Evolutionary conservation across 2,888 invertebrate genomes (phyloP), one percentile per base, ranked within the genome.

Genomic region (Clistopyga incitator): DNA sequence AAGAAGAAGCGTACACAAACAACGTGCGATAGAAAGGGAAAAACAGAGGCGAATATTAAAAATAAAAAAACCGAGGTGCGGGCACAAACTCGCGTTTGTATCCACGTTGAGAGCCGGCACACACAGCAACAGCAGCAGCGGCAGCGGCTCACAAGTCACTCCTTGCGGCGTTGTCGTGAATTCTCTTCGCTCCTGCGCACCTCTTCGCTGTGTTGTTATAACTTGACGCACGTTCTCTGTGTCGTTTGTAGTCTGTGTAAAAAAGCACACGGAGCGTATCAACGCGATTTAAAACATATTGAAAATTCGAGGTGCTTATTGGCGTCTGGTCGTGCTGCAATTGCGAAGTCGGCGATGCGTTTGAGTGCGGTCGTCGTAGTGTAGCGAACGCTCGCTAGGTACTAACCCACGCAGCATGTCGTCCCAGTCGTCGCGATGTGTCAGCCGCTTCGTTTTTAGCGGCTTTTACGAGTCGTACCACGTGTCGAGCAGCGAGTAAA

Each of bases 361-460:
- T 84, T 81, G 84, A 85, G n/a, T n/a, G n/a, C 84, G 86, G 87
- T 81, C 81, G 77, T 86, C 81, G 77, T 86, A 87, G 84, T 85
- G 81, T 78, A 72, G 78, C 64, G 18, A 78, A 70, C 79, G 52
- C 50, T 76, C 29, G 76, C 86, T 86, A 38, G 87, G 86, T 86
- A 67, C 87, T 86, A 87, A 86, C 86, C 88, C 88, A 87, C 89
- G 87, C 84, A 86, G 86, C 86, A 86, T 86, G 83, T 86, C 86
- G 85, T 84, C 38, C 76, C 78, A 61, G 70, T 78, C 80, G 74
- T 71, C 52, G 65, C 87, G 84, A 90, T 89, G 86, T 90, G 90
- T 90, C 90, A 90, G 87, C 86, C 87, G 86, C 72, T 52, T 65
- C 45, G 18, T 25, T 56, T 29, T 42, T 52, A n/a, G 59, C 79